Evolutionary conservation across 2,888 invertebrate genomes (phyloP), one percentile per base, ranked within the genome.

Genomic region (Yponomeuta evonymella): DNA sequence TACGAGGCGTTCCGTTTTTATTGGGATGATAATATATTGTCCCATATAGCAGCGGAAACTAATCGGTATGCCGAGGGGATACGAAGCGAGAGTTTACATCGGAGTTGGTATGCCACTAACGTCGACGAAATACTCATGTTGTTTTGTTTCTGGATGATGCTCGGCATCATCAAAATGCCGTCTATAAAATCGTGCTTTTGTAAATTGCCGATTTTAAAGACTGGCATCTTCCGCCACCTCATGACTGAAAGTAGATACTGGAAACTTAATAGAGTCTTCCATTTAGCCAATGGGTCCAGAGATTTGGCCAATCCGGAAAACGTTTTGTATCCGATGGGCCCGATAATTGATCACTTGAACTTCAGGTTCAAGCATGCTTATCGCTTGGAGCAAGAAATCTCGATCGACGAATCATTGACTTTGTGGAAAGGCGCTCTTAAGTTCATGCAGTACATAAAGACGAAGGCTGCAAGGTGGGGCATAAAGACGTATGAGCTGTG

Each of bases 21-120:
- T 23, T 23, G 23, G 23, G 23, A 23, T 23, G 0, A 23, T 23
- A 23, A 23, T 23, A 23, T 23, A 23, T 23, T 23, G 23, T 23
- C 23, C 23, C 23, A 23, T 23, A 23, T 23, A 23, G 23, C 23
- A 23, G 75, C 74, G 75, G 75, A 70, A 75, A 75, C 74, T 75
- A 76, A 71, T 75, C 77, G 64, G 76, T 77, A 73, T 12, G 51
- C 51, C 72, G 75, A 72, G 75, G 74, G 74, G 75, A 77, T 74
- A 76, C 75, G 75, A 74, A 76, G 74, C 74, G 77, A 75, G 71
- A 70, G 23, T 58, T 72, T 72, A 72, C 71, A 65, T 15, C 23
- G 1, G n/a, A 10, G 63, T 48, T 70, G 72, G 71, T 23, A 30
- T 1, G 5, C n/a, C 1, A 64, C 64, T 30, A 64, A 23, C 5